Base-by-base conservation (phyloP, 2,888 invertebrate species). In the Smittia aterrima region DNA sequence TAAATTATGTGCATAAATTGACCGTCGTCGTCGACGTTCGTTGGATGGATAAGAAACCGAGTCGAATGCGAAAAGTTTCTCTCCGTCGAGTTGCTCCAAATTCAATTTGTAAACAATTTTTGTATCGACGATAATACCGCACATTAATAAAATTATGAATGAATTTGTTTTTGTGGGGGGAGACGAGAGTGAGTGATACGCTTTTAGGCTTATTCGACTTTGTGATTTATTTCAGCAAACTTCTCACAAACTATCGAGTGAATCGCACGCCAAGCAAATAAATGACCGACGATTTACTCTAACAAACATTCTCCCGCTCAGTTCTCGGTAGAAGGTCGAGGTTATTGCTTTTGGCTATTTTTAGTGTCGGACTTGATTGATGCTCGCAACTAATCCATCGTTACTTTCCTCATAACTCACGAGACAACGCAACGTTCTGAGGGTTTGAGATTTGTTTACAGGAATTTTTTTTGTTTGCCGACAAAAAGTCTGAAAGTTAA, bases 401-500 rank as follows among this genome's bases (percentile, higher is more conserved):
- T 32, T 32, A 32, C 32, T 32, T 32, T 32, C 32, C 32, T 9
- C 9, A 32, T 32, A 32, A 32, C 32, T 32, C 32, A 32, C 32
- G 32, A 32, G 4, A 9, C 9, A 32, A 3, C 32, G 32, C 9
- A 32, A 32, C 3, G 32, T 32, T 32, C 32, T 32, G 32, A 9
- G 32, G 9, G 4, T 32, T 9, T 3, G 32, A 32, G 32, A 47
- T 6, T 38, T 38, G 9, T 38, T 38, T 38, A 7, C 38, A 38
- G 4, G 4, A 4, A 7, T 38, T 38, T 38, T 38, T 9, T 38
- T 38, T 6, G 47, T 47, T 13, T 47, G 47, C 47, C 47, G 47
- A 47, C 47, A 47, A 47, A 47, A 47, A 47, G 47, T 47, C 47
- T 47, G 47, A 47, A 47, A 47, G 47, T 47, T 16, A 47, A 47